phyloP scores from a whole-genome alignment of 2,888 invertebrate genomes.

The Oxytorus armatus region DNA sequence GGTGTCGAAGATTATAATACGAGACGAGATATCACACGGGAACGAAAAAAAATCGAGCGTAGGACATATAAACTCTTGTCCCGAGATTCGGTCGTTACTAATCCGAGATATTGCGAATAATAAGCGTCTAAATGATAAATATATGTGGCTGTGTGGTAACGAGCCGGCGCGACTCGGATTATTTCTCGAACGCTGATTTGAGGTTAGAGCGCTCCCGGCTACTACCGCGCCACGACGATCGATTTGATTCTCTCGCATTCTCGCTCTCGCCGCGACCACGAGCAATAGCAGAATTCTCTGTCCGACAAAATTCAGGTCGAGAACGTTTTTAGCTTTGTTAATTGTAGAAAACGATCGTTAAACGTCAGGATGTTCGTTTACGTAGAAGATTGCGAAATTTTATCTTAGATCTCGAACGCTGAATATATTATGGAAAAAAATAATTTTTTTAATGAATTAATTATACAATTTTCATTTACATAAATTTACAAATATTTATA shows the following conservation, averaged over 20 bases:
- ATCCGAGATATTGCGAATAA: not conserved
- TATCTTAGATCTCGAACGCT: too few species aligned
- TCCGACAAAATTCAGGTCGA: too few species aligned
- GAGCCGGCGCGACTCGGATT: conserved; percentile 21
- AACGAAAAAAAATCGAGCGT: not conserved
- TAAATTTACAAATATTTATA: too few species aligned
- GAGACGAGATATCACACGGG: conserved; percentile 10
- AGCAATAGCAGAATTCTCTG: not conserved
- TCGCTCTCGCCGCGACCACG: conserved; percentile 32
- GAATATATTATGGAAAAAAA: too few species aligned
- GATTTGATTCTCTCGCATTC: conserved; percentile 68
- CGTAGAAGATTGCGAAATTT: too few species aligned
- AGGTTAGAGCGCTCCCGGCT: conserved; percentile 77
- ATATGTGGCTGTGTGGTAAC: not conserved
- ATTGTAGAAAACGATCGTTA: too few species aligned
- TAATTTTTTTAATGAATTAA: too few species aligned
- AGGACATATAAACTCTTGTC: not conserved
- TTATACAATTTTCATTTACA: too few species aligned
- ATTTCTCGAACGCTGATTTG: conserved; percentile 67
- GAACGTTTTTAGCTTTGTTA: too few species aligned
- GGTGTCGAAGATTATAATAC: not conserved
- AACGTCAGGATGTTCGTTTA: too few species aligned
- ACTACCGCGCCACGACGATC: conserved; percentile 70
- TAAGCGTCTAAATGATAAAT: not conserved
- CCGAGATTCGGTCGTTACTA: not conserved